A percentile compares a stretch with the other conserved stretches of the same genome.
These are phyloP conservation scores for Nephrotoma guestfalica DNA, from an alignment of 2,888 invertebrate genomes.

Conservation along the genomic window DNA sequence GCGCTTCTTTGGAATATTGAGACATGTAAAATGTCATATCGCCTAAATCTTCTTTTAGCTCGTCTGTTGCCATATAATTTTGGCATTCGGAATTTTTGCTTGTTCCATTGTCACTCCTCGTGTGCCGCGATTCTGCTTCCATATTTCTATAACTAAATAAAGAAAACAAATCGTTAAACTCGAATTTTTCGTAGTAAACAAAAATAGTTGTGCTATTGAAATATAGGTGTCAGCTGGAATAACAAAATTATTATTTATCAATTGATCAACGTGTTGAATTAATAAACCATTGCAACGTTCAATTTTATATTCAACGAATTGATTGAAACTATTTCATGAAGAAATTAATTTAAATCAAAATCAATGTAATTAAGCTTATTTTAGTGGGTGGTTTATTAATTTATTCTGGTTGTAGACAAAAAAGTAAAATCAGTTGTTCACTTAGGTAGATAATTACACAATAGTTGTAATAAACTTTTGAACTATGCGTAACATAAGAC, in stretches of 20 bases:
- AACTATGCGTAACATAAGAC: not conserved
- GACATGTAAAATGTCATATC: constrained; percentile 77
- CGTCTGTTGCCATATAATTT: not conserved
- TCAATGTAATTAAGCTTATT: too few species aligned
- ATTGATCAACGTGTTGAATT: not conserved
- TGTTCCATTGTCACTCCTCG: not conserved
- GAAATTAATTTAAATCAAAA: too few species aligned
- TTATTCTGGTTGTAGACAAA: too few species aligned
- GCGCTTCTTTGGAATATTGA: constrained; percentile 70
- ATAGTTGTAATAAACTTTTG: not conserved
- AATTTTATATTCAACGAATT: not conserved
- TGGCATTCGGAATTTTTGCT: not conserved
- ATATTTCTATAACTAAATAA: not conserved
- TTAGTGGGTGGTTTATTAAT: too few species aligned
- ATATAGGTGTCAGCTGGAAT: not conserved
- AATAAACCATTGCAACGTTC: not conserved
- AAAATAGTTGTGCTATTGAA: not conserved
- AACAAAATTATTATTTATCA: not conserved
- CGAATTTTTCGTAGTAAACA: not conserved
- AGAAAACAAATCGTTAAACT: not conserved
- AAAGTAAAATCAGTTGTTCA: not conserved
- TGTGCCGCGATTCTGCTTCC: not conserved
- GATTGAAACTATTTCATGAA: not conserved
- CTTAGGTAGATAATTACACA: not conserved
- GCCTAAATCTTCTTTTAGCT: constrained; percentile 27